A percentile compares a stretch with the other conserved stretches of the same genome.
phyloP scores from a whole-genome alignment of 2,888 invertebrate genomes.

The Philaethria dido region DNA sequence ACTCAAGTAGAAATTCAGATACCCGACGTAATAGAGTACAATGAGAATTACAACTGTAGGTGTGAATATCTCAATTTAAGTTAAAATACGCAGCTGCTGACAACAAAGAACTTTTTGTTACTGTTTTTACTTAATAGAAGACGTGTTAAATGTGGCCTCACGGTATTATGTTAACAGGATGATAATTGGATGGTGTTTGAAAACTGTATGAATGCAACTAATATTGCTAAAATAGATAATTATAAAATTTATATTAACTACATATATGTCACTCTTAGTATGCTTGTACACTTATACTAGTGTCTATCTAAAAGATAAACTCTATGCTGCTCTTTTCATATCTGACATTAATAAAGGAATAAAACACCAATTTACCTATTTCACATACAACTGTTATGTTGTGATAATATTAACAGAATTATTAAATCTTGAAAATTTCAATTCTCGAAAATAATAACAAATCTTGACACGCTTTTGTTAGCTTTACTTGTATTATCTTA shows the following conservation, averaged over 20 bases:
- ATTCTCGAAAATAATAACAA: too few species aligned
- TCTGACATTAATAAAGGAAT: too few species aligned
- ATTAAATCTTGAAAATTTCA: too few species aligned
- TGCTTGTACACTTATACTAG: too few species aligned
- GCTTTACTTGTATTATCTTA: too few species aligned
- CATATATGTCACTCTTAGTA: background rate
- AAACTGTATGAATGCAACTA: conserved; percentile 31
- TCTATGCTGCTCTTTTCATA: too few species aligned
- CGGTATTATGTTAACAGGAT: conserved; percentile 48
- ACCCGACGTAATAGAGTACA: conserved; percentile 13
- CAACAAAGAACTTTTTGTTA: conserved; percentile 54
- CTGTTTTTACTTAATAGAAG: conserved; percentile 50
- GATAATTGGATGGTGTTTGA: conserved; percentile 52
- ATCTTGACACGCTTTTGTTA: too few species aligned
- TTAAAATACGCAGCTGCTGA: conserved; percentile 47
- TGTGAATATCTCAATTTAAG: conserved; percentile 52
- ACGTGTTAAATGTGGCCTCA: conserved; percentile 51
- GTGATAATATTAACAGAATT: too few species aligned
- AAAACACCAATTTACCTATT: too few species aligned
- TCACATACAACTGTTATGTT: too few species aligned
- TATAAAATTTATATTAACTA: background rate
- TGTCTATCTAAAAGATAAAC: too few species aligned
- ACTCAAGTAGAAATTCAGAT: conserved; percentile 4
- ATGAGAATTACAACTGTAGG: conserved; percentile 40
- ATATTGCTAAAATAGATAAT: background rate